A percentile compares a stretch with the other conserved stretches of the same genome.
Evolutionary conservation across 2,113 vertebrate species (phyloP).

Genomic region (Podarcis muralis): DNA sequence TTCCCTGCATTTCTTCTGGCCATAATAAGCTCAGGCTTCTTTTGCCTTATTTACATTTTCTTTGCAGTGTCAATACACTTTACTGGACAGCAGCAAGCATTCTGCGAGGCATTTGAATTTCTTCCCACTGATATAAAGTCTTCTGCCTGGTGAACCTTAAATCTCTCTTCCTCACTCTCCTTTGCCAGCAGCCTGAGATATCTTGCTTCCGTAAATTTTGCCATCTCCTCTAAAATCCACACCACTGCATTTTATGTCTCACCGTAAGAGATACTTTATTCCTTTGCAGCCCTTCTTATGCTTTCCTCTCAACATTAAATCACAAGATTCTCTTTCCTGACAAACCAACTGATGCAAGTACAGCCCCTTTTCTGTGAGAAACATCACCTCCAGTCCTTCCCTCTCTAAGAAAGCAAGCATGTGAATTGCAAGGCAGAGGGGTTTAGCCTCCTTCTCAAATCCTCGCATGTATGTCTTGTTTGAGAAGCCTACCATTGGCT

Average conservation of each 20-base stretch:
- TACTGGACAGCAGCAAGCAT: background rate
- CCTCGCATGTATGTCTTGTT: background rate
- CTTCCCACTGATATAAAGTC: conserved; percentile 31
- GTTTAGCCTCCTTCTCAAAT: background rate
- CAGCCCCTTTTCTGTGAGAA: conserved; percentile 23
- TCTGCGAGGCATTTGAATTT: conserved; percentile 42
- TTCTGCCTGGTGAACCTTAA: conserved; percentile 60
- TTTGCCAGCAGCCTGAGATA: conserved; percentile 49
- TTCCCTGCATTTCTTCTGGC: conserved; percentile 14
- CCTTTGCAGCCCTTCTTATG: conserved; percentile 25
- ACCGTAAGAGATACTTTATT: conserved; percentile 33
- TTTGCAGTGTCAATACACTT: conserved; percentile 6
- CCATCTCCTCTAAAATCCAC: conserved; percentile 40
- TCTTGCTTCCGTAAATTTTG: conserved; percentile 45
- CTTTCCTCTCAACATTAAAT: conserved; percentile 40
- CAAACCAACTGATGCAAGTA: background rate
- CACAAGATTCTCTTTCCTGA: background rate
- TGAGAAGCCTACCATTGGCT: conserved; percentile 24
- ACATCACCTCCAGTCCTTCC: background rate
- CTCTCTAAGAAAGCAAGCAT: conserved; percentile 8
- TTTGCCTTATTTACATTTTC: conserved; percentile 40
- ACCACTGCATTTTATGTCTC: conserved; percentile 30
- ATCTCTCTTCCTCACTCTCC: conserved; percentile 45
- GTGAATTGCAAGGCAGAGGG: conserved; percentile 42
- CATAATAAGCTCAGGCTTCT: background rate